These are phyloP conservation scores for Pteruthius melanotis DNA, from an alignment of 2,113 vertebrate genomes.

Conservation along the genomic window DNA sequence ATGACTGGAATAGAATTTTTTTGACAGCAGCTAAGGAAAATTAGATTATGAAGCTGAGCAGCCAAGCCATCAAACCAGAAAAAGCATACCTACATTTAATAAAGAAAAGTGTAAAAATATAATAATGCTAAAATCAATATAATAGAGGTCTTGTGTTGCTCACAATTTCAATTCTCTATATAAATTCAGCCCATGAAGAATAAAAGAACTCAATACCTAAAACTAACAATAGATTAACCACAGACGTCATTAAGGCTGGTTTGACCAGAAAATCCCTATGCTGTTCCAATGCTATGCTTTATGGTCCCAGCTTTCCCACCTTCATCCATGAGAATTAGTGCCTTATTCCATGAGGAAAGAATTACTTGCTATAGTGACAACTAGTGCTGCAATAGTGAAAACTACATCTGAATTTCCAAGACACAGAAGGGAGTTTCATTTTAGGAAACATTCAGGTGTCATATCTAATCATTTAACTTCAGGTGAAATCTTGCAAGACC, in stretches of 20 bases:
- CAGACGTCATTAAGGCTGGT: neutral
- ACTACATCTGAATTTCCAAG: neutral
- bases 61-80: neutral
- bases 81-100: neutral
- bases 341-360: neutral
- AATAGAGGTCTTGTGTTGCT: neutral
- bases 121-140: neutral
- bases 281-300: neutral
- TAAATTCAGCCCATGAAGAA: neutral
- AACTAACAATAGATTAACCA: neutral
- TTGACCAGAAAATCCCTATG: neutral
- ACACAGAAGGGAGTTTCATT: neutral
- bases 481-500: neutral
- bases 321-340: neutral
- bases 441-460: neutral
- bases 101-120: neutral
- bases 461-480: neutral
- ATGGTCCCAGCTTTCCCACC: neutral
- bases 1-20: neutral
- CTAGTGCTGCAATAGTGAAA: neutral
- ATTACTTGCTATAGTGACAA: neutral
- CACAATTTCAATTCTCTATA: neutral
- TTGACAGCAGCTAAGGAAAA: neutral
- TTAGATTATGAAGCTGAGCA: neutral
- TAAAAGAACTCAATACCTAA: neutral